A percentile compares a stretch with the other conserved stretches of the same genome.
phyloP scores from a whole-genome alignment of 2,113 vertebrate genomes.

The Seriola aureovittata region DNA sequence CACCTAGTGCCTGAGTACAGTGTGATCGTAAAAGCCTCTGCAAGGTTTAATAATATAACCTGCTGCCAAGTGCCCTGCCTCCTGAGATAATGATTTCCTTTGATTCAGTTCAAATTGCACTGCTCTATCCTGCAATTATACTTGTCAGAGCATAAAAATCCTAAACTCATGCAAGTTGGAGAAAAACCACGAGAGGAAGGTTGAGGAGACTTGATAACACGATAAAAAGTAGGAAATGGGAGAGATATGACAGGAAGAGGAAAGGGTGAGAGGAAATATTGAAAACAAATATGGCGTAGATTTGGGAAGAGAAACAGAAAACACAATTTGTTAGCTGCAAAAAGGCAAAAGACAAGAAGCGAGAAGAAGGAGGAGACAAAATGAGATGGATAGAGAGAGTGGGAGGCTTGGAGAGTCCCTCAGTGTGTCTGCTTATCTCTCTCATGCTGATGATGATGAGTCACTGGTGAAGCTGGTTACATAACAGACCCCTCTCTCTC shows the following conservation, averaged over 20 bases:
- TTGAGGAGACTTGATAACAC: background rate
- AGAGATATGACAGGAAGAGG: slow-evolving; percentile 26
- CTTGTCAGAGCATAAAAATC: slow-evolving; percentile 24
- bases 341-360: slow-evolving; percentile 56
- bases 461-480: slow-evolving; percentile 80
- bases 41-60: slow-evolving; percentile 32
- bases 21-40: slow-evolving; percentile 33
- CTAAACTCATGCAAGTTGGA: slow-evolving; percentile 18
- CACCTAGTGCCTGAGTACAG: slow-evolving; percentile 6
- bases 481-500: slow-evolving; percentile 71
- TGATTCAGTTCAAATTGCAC: slow-evolving; percentile 34
- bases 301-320: slow-evolving; percentile 23
- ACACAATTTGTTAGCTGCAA: slow-evolving; percentile 31
- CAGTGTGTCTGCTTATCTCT: slow-evolving; percentile 76
- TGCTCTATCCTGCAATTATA: slow-evolving; percentile 38
- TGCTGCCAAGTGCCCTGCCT: slow-evolving; percentile 50
- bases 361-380: slow-evolving; percentile 54
- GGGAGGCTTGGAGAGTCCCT: slow-evolving; percentile 76
- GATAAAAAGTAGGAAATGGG: slow-evolving; percentile 38
- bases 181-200: slow-evolving; percentile 27
- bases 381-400: slow-evolving; percentile 63
- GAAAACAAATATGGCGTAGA: slow-evolving; percentile 4
- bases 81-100: slow-evolving; percentile 57
- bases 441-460: slow-evolving; percentile 80
- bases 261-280: slow-evolving; percentile 27